Evolutionary conservation across 2,888 invertebrate species (phyloP).

Genomic region (Spodoptera littoralis): DNA sequence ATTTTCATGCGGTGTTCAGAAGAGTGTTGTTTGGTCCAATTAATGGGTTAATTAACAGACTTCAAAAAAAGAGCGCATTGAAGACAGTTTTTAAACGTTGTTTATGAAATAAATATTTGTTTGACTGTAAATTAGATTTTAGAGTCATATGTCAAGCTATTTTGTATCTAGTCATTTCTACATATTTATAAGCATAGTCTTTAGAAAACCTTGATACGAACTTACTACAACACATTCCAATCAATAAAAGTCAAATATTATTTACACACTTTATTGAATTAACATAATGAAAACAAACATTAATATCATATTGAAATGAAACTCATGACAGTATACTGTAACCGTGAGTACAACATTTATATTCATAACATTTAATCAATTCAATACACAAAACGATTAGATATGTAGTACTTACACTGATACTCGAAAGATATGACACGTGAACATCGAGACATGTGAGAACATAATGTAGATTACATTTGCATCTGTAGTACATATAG

Average conservation of each 20-base stretch:
- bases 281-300: conserved; percentile 88
- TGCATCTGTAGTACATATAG: conserved; percentile 43
- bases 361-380: conserved; percentile 84
- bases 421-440: conserved; percentile 83
- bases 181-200: too few relatives aligned
- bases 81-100: too few relatives aligned
- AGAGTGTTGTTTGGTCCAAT: too few relatives aligned
- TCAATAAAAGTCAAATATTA: conserved; percentile 66
- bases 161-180: too few relatives aligned
- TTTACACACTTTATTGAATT: conserved; percentile 89
- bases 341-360: conserved; percentile 87
- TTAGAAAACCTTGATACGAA: too few relatives aligned
- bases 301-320: conserved; percentile 83
- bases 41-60: too few relatives aligned
- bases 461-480: conserved; percentile 49
- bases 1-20: too few relatives aligned
- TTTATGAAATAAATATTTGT: too few relatives aligned
- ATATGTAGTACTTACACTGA: conserved; percentile 86
- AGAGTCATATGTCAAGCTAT: too few relatives aligned
- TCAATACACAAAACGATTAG: conserved; percentile 85
- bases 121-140: too few relatives aligned
- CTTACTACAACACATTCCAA: neutral
- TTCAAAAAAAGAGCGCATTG: too few relatives aligned
- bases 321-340: conserved; percentile 84
- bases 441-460: conserved; percentile 64